A percentile compares a stretch with the other conserved stretches of the same genome.
phyloP scores from a whole-genome alignment of 2,797 vertebrate species.

The Diplodus puntazzo region DNA sequence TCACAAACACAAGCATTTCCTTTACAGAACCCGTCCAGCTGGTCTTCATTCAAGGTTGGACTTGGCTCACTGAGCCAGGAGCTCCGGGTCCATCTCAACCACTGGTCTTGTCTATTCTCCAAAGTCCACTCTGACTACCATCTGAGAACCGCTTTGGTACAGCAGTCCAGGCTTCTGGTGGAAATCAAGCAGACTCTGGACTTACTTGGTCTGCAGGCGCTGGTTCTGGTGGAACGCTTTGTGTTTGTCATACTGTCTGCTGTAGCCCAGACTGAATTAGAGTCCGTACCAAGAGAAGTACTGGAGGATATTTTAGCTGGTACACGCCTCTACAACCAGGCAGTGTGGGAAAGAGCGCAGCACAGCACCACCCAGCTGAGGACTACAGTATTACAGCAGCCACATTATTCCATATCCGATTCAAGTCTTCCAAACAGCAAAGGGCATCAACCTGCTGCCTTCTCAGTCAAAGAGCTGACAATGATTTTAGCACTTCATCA shows the following conservation, averaged over 20 bases:
- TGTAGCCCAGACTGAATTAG: conserved; percentile 48
- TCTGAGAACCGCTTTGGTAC: conserved; percentile 59
- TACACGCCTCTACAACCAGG: conserved; percentile 74
- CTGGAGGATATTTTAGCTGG: conserved; percentile 79
- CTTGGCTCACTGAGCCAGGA: conserved; percentile 76
- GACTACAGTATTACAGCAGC: conserved; percentile 47
- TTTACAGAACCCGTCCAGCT: conserved; percentile 27
- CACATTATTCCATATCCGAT: conserved; percentile 13
- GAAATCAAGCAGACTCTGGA: conserved; percentile 67
- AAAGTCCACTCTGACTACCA: conserved; percentile 70
- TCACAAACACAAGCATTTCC: neutral
- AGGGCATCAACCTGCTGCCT: conserved; percentile 45
- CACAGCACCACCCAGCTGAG: conserved; percentile 43
- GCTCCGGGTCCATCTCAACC: conserved; percentile 77
- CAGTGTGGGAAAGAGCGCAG: conserved; percentile 64
- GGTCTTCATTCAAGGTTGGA: conserved; percentile 38
- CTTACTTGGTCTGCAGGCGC: conserved; percentile 69
- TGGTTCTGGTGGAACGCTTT: conserved; percentile 76
- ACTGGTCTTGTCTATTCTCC: conserved; percentile 79
- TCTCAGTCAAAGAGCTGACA: conserved; percentile 72
- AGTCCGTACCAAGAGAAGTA: conserved; percentile 63
- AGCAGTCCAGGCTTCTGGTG: conserved; percentile 44
- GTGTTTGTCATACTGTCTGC: conserved; percentile 62
- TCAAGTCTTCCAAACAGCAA: conserved; percentile 23
- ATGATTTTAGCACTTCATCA: conserved; percentile 70